Evolutionary conservation across 64 coral and sea anemone genomes (phyloP), one percentile per base, ranked within the genome.

Genomic region (Stichodactyla helianthus): DNA sequence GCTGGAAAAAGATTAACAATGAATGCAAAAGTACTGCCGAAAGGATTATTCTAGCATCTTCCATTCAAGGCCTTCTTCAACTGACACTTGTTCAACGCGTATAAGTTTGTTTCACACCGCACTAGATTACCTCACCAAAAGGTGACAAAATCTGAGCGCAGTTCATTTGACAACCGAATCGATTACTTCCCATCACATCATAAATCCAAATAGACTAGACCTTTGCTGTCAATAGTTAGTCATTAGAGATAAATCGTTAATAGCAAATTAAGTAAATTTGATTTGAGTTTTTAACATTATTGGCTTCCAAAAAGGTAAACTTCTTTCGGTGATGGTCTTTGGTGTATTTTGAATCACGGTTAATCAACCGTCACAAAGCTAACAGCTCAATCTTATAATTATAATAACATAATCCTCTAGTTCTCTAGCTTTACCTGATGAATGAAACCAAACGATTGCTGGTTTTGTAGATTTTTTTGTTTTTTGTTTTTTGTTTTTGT

Each of bases 161-260:
- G 78, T 81, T 81, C 50, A 81, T 81, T 81, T 81, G 78, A 52
- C 78, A 81, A 81, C 78, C 52, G 17, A 81, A 54, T 81, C 20
- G 31, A 81, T 81, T 81, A 51, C 52, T 81, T 79, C 68, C 51
- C 17, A 81, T 52, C 50, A 9, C 52, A 81, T 81, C 14, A 0
- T 13, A 81, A 20, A 52, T 81, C 52, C 78, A 81, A 81, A 81
- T 20, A 81, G 78, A 81, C 78, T n/a, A 52, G 52, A 7, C 10
- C 53, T 81, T 54, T 51, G 35, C 78, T 81, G 52, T 74, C 68
- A 74, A 74, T 74, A 74, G 8, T 74, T 12, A n/a, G n/a, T n/a
- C n/a, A n/a, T n/a, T n/a, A 11, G 23, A 31, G 10, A 10, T 26
- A 74, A 74, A 31, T 23, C 25, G 12, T 74, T 23, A 74, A 74